phyloP scores from a whole-genome alignment of 2,113 vertebrate genomes.

The Dipodomys stephensi region DNA sequence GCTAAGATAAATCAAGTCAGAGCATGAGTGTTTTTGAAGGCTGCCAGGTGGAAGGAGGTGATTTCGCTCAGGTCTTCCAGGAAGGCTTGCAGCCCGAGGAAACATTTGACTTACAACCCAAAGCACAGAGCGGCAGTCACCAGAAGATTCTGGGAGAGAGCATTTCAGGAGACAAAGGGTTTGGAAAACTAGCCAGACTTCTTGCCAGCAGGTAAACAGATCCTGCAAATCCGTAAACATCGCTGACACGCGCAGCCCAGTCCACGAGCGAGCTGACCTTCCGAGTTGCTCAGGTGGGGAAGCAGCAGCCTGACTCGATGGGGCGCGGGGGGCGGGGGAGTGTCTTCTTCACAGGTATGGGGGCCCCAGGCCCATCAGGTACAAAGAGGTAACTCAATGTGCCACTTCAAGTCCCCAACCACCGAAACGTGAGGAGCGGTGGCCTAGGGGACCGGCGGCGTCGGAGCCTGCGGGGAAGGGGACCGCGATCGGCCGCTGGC shows the following conservation, averaged over 20 bases:
- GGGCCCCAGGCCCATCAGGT: not conserved
- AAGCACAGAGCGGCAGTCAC: not conserved
- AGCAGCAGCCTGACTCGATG: not conserved
- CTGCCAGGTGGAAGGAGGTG: not conserved
- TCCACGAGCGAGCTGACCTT: not conserved
- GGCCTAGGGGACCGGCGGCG: not conserved
- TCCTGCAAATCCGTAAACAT: not conserved
- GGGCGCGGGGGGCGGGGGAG: too few species aligned
- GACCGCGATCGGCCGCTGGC: not conserved
- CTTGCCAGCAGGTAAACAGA: not conserved
- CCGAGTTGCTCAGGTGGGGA: not conserved
- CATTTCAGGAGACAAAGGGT: not conserved
- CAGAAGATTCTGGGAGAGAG: not conserved
- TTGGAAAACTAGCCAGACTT: not conserved
- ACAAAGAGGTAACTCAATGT: not conserved
- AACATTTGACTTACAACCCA: not conserved
- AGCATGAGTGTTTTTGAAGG: not conserved
- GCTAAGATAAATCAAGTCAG: not conserved
- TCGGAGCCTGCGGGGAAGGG: not conserved
- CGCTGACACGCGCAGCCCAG: not conserved
- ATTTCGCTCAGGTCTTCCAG: not conserved
- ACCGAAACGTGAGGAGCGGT: not conserved
- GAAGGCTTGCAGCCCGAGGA: not conserved
- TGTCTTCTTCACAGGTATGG: not conserved
- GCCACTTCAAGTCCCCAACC: constrained; percentile 20